These are phyloP conservation scores for Dasypolia templi DNA, from an alignment of 2,888 invertebrate genomes.

Conservation along the genomic window DNA sequence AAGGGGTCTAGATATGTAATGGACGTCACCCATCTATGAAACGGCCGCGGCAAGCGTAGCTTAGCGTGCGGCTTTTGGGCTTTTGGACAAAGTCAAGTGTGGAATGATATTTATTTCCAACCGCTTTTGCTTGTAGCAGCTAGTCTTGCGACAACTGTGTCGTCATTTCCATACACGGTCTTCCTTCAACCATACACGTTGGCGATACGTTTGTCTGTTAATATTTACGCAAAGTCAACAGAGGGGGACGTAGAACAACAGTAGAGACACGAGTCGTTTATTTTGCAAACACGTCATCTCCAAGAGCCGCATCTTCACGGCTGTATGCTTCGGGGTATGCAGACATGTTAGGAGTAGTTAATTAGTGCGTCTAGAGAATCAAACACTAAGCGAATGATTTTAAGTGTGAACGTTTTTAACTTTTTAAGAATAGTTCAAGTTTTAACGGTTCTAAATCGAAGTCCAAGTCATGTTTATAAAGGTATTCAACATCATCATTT, in stretches of 20 bases:
- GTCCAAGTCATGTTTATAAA: neutral
- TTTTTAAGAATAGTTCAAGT: neutral
- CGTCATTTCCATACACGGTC: constrained; percentile 5
- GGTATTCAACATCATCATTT: too few species aligned
- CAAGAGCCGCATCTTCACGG: constrained; percentile 46
- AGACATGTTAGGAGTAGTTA: constrained; percentile 13
- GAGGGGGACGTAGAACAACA: constrained; percentile 58
- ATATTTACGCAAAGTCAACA: constrained; percentile 59
- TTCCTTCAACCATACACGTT: constrained; percentile 15
- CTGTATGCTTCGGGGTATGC: neutral
- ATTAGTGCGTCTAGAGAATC: constrained; percentile 10
- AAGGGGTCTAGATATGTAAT: too few species aligned
- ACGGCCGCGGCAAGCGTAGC: too few species aligned
- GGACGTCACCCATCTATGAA: too few species aligned
- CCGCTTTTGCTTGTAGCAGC: neutral
- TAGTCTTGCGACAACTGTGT: neutral
- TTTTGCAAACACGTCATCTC: constrained; percentile 56
- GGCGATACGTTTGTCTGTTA: constrained; percentile 34
- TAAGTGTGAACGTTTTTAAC: neutral
- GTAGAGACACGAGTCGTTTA: constrained; percentile 50
- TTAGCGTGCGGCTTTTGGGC: too few species aligned
- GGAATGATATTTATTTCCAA: neutral
- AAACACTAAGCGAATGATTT: neutral
- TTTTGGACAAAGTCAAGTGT: neutral
- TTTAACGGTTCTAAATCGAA: neutral